phyloP scores from a whole-genome alignment of 1,140 invertebrate genomes.

The Helicoverpa zea region DNA sequence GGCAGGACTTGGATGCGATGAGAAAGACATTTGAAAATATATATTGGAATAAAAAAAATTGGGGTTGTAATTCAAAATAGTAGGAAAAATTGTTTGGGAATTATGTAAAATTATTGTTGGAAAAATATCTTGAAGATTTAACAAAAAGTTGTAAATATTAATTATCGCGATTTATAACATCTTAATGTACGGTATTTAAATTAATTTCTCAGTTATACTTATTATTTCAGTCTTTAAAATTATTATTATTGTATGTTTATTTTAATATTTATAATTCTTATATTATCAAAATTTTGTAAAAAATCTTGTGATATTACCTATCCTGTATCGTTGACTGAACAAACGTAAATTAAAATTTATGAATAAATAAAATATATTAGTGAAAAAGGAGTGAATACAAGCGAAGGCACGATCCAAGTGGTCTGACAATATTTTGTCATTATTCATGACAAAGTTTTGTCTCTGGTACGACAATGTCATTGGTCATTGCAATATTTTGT shows the following conservation, averaged over 20 bases:
- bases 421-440: constrained; percentile 10
- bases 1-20: constrained; percentile 91
- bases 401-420: not conserved
- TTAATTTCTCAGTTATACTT: constrained; percentile 11
- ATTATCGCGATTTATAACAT: not conserved
- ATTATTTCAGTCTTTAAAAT: constrained; percentile 16
- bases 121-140: not conserved
- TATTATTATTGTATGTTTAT: constrained; percentile 32
- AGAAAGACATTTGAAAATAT: constrained; percentile 74
- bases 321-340: constrained; percentile 54
- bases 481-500: constrained; percentile 15
- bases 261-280: constrained; percentile 40
- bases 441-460: constrained; percentile 15
- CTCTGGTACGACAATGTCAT: not conserved
- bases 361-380: constrained; percentile 30
- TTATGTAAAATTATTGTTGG: too few relatives aligned
- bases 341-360: constrained; percentile 45
- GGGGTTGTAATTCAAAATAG: not conserved
- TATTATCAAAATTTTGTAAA: constrained; percentile 30
- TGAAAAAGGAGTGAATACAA: constrained; percentile 6
- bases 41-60: not conserved
- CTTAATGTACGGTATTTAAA: constrained; percentile 14
- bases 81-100: not conserved
- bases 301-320: constrained; percentile 50
- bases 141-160: not conserved